Conservation (phyloP, 1,140 invertebrate species). For the Neotoxoptera formosana region DNA sequence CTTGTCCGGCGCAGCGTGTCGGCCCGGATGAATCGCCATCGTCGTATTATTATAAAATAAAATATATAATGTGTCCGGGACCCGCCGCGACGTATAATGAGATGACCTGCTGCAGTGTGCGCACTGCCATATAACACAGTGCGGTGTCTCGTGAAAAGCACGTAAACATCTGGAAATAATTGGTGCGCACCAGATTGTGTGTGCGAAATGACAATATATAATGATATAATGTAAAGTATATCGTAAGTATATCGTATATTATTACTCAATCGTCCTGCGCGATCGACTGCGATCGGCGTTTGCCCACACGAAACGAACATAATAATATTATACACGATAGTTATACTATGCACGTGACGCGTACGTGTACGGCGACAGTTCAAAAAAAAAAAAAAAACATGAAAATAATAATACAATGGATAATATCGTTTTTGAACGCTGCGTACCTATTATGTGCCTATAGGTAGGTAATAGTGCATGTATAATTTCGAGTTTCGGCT, state of each 20-base stretch:
- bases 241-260: no score
- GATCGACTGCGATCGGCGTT: neutral
- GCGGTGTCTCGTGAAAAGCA: neutral
- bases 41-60: no score
- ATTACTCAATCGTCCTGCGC: neutral
- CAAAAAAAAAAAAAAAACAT: no score
- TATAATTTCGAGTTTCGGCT: neutral
- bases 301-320: conserved; percentile 41
- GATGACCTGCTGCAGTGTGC: neutral
- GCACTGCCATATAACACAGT: neutral
- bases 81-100: neutral
- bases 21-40: neutral
- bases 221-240: neutral
- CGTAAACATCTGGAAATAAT: conserved; percentile 44
- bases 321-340: conserved; percentile 34
- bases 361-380: neutral
- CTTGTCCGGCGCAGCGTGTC: neutral
- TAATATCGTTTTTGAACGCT: neutral
- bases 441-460: neutral
- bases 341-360: neutral
- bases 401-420: conserved; percentile 19
- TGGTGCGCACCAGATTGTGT: neutral
- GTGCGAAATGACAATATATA: conserved; percentile 39
- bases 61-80: neutral
- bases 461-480: neutral